These are phyloP conservation scores for Amblyornis subalaris DNA, from an alignment of 2,113 vertebrate species.

Conservation along the genomic window DNA sequence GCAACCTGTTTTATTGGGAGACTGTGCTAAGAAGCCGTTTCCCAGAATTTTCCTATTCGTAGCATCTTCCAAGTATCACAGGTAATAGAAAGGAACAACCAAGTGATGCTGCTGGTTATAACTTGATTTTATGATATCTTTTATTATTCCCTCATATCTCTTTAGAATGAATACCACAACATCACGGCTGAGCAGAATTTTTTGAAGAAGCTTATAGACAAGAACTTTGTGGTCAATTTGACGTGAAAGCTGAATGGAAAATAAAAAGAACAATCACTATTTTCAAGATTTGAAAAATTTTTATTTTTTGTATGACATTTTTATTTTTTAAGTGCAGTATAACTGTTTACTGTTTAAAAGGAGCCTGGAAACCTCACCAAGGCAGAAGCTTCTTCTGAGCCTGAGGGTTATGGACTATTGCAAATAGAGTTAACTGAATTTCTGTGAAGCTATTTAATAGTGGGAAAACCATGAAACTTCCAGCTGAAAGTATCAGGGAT, in stretches of 20 bases:
- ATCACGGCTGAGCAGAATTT: conserved; percentile 76
- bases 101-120: not conserved
- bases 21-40: not conserved
- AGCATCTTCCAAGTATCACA: not conserved
- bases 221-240: conserved; percentile 74
- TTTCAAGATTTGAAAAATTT: conserved; percentile 42
- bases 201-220: conserved; percentile 76
- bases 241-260: conserved; percentile 61
- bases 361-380: conserved; percentile 3
- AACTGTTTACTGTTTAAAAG: conserved; percentile 37
- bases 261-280: conserved; percentile 17
- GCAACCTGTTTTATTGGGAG: not conserved
- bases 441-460: conserved; percentile 70
- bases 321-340: conserved; percentile 66
- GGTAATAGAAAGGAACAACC: not conserved
- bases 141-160: not conserved
- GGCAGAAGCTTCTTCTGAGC: not conserved
- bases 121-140: not conserved
- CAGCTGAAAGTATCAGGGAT: conserved; percentile 48
- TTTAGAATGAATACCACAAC: conserved; percentile 78
- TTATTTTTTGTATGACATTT: conserved; percentile 72
- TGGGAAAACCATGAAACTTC: conserved; percentile 43
- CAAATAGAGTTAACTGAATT: conserved; percentile 45
- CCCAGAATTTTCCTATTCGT: not conserved
- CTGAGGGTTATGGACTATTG: not conserved